Evolutionary conservation across 23 tunicate genomes (phyloP), one percentile per base, ranked within the genome.

Genomic region (Pegea sp.): DNA sequence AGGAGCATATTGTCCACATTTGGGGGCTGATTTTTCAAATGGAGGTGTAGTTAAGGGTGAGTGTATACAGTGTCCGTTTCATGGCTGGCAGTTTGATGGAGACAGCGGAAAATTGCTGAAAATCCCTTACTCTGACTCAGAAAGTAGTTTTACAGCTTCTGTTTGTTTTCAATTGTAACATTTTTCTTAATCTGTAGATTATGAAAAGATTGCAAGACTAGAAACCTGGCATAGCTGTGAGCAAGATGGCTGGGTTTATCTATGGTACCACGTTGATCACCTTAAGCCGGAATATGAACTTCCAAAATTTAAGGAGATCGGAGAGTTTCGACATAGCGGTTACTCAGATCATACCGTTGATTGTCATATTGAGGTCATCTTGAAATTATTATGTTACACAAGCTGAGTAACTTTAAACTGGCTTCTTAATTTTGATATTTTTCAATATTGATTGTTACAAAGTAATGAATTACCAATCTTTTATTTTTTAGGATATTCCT

Each of bases 401-500:
- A 38, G 46, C 46, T 8, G n/a, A 38, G 16, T 38, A 38, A 38
- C 46, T 38, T 38, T 38, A 8, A 8, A 11, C 46, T 38, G 46
- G 11, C 11, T 38, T 38, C 13, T 38, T 8, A 38, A 13, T 51
- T 21, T 51, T 21, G 19, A 13, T 26, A 56, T 13, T 29, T n/a
- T 56, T 56, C 11, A 16, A 49, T 13, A n/a, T n/a, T n/a, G n/a
- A n/a, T n/a, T n/a, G n/a, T n/a, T n/a, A n/a, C n/a, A n/a, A n/a
- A n/a, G n/a, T n/a, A n/a, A n/a, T n/a, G n/a, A n/a, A n/a, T n/a
- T n/a, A n/a, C n/a, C n/a, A n/a, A n/a, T n/a, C n/a, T n/a, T n/a
- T n/a, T n/a, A n/a, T n/a, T n/a, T n/a, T 26, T 24, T 65, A 84
- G 95, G 95, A 84, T 31, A 84, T 84, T 8, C 95, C 95, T 19